Evolutionary conservation across 23 tunicate species (phyloP), one percentile per base, ranked within the genome.

Genomic region (Oikopleura vanhoeffeni): DNA sequence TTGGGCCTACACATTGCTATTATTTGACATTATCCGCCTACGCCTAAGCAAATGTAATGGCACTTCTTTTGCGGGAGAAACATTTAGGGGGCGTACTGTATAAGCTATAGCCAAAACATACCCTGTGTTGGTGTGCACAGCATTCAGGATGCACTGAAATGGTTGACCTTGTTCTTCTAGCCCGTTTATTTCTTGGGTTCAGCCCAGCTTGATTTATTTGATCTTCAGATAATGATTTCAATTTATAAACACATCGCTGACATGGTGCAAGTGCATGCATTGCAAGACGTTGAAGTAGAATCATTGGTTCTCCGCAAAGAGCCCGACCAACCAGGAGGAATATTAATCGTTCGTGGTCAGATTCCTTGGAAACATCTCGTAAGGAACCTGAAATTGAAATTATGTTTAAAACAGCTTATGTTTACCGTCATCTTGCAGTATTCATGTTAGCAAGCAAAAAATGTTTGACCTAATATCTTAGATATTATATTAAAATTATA

Each of bases 261-360:
- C 34, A 18, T 18, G 79, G 79, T 3, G 34, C 34, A 2, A 71
- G 79, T 2, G 79, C 79, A 2, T 30, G 79, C 35, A 13, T 30
- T 13, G 79, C 79, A 28, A 71, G 34, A 2, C 79, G 34, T 32
- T 71, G 34, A 28, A 71, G 79, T 3, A 71, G 38, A 4, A 71
- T 38, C 3, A 18, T 71, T 3, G 79, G 79, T 30, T 71, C 34
- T 18, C 79, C 79, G 79, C 27, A 71, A 30, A 71, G 79, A 18
- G 79, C 79, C 38, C 79, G 79, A 2, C 79, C 79, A 30, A 71
- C 32, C 34, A 71, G 79, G 36, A 71, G 35, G 35, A 13, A 71
- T 2, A 71, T 71, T 30, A 71, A 32, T 71, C 79, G 27, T 32
- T 71, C 79, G 79, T 71, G 79, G 79, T 71, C 79, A 3, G 79